These are phyloP conservation scores for Lithophane leautieri DNA, from an alignment of 2,888 invertebrate genomes.

Conservation along the genomic window DNA sequence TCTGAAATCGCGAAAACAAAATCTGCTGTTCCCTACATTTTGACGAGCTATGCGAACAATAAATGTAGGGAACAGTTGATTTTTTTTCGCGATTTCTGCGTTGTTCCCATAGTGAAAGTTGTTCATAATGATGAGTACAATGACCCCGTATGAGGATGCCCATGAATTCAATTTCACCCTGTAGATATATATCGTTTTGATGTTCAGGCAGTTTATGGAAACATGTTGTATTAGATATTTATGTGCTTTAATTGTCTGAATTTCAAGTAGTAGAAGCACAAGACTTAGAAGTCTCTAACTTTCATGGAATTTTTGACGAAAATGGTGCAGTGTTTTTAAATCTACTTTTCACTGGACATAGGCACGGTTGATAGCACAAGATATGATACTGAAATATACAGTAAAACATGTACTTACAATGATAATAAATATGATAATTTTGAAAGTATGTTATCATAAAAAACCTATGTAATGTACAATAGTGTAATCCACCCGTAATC, in stretches of 20 bases:
- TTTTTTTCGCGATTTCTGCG: too few species aligned
- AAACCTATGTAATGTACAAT: conserved; percentile 1
- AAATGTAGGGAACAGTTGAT: too few species aligned
- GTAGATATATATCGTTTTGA: conserved; percentile 1
- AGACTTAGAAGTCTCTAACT: background rate
- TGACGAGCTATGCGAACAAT: too few species aligned
- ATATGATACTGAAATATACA: background rate
- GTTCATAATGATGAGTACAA: too few species aligned
- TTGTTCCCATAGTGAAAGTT: too few species aligned
- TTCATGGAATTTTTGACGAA: background rate
- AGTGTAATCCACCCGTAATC: conserved; percentile 46
- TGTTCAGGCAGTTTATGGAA: background rate
- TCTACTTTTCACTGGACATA: background rate
- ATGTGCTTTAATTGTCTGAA: background rate
- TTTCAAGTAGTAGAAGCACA: background rate
- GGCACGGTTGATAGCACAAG: background rate
- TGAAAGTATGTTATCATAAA: conserved; percentile 25
- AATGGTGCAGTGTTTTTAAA: background rate
- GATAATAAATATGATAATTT: conserved; percentile 45
- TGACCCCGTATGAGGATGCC: too few species aligned
- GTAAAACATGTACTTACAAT: background rate
- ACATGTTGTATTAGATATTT: background rate
- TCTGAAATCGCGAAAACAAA: too few species aligned
- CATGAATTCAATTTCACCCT: too few species aligned
- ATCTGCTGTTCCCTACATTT: too few species aligned